Base-by-base conservation (phyloP, 2,113 vertebrate genomes). In the Pelecanus crispus region DNA sequence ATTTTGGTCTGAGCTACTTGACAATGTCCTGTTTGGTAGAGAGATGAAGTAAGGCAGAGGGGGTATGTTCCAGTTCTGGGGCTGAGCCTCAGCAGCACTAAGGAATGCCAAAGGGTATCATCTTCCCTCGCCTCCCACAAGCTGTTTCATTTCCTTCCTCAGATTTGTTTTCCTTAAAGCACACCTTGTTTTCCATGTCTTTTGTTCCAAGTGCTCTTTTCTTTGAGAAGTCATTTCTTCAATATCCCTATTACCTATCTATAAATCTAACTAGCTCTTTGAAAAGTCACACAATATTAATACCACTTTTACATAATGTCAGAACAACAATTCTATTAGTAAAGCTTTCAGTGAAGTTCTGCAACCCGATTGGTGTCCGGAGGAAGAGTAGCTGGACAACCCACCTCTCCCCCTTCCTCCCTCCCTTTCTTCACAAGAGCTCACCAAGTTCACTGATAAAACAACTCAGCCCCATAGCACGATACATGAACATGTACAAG, bases 151-250 rank as follows among this genome's bases (percentile, higher is more conserved):
- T 97, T 97, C 97, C 90, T 95, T 91, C 93, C 95, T 97, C 95
- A 91, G 91, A 93, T 93, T 83, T 96, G 93, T 91, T 96, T 90
- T 96, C 95, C 87, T 32, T 95, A 95, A 95, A 72, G 85, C 88
- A 96, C 90, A 94, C 95, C 95, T 96, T 88, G 81, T 95, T 97
- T 97, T 94, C 95, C 93, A 93, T 74, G 96, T 92, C 94, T 92
- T 98, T 95, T 98, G 96, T 97, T 97, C 96, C 97, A 97, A 98
- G 98, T 96, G 98, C 97, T 98, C 96, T 98, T 95, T 86, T 82
- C 96, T 97, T 98, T 97, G 96, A 97, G 94, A 97, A 97, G 97
- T 98, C 92, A 97, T 97, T 97, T 97, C 96, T 96, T 96, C 95
- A 94, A 93, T 92, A 97, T 95, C 93, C 96, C 97, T 97, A 97